These are phyloP conservation scores for Tragelaphus strepsiceros DNA, from an alignment of 2,113 vertebrate genomes.

Conservation along the genomic window DNA sequence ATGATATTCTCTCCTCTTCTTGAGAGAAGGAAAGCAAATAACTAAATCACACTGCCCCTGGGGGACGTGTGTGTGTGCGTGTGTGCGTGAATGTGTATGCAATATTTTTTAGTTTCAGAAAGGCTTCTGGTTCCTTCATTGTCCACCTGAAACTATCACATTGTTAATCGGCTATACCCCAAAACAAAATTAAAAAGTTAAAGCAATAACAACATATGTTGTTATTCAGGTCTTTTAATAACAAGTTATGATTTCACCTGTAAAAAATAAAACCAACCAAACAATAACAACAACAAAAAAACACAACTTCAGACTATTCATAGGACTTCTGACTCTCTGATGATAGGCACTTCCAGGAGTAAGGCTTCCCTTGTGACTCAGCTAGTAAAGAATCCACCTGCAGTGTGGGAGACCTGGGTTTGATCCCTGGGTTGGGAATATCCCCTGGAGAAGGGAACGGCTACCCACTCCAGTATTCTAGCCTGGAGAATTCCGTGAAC, in stretches of 20 bases:
- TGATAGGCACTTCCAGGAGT: not conserved
- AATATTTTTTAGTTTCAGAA: not conserved
- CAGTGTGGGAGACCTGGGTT: not conserved
- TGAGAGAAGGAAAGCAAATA: conserved; percentile 12
- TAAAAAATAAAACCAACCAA: not conserved
- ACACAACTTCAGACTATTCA: not conserved
- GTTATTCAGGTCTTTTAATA: not conserved
- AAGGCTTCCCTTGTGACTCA: not conserved
- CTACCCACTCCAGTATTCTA: not conserved
- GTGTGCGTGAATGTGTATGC: no score
- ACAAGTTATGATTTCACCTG: not conserved
- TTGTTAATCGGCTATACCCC: not conserved
- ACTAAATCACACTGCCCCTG: not conserved
- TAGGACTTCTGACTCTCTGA: not conserved
- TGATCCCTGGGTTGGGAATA: not conserved
- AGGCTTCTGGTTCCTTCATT: not conserved
- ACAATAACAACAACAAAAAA: not conserved
- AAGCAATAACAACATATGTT: not conserved
- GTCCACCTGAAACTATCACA: not conserved
- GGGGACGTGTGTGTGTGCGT: no score
- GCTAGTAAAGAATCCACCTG: not conserved
- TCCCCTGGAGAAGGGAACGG: not conserved
- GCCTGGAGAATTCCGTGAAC: not conserved
- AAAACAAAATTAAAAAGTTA: not conserved
- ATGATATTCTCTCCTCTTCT: not conserved